These are phyloP conservation scores for Aphidius gifuensis DNA, from an alignment of 1,140 invertebrate genomes.

Conservation along the genomic window DNA sequence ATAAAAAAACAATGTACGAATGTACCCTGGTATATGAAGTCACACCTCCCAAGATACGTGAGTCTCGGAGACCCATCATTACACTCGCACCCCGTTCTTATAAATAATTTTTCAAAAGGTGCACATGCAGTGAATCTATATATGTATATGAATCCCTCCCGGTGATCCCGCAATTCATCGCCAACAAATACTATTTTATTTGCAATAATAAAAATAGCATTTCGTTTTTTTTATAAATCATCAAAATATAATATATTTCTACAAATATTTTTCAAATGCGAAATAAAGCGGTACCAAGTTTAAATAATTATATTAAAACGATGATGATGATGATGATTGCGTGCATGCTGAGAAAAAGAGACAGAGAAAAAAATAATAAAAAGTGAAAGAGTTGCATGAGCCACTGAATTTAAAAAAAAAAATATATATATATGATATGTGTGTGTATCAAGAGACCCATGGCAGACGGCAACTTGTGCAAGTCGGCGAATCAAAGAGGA, in stretches of 20 bases:
- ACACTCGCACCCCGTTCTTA: constrained; percentile 18
- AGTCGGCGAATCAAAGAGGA: constrained; percentile 32
- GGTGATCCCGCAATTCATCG: background rate
- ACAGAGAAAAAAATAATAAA: too few species aligned
- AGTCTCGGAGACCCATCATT: constrained; percentile 29
- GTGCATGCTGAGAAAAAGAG: too few species aligned
- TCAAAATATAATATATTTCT: too few species aligned
- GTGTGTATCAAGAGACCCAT: constrained; percentile 9
- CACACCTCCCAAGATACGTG: constrained; percentile 27
- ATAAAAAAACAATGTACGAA: constrained; percentile 17
- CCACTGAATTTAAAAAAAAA: constrained; percentile 8
- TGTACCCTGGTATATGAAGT: constrained; percentile 20
- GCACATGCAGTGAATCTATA: constrained; percentile 12
- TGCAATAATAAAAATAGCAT: too few species aligned
- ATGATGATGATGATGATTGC: too few species aligned
- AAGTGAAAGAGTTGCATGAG: too few species aligned
- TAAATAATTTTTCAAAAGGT: background rate
- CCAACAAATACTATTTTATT: too few species aligned
- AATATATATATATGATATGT: background rate
- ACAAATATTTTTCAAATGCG: too few species aligned
- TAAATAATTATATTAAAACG: too few species aligned
- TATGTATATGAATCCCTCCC: constrained; percentile 9
- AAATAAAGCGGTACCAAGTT: too few species aligned
- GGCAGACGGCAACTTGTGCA: constrained; percentile 16
- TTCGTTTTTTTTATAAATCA: too few species aligned